Conservation (phyloP, 2,888 invertebrate genomes). For the Pelosia muscerda region DNA sequence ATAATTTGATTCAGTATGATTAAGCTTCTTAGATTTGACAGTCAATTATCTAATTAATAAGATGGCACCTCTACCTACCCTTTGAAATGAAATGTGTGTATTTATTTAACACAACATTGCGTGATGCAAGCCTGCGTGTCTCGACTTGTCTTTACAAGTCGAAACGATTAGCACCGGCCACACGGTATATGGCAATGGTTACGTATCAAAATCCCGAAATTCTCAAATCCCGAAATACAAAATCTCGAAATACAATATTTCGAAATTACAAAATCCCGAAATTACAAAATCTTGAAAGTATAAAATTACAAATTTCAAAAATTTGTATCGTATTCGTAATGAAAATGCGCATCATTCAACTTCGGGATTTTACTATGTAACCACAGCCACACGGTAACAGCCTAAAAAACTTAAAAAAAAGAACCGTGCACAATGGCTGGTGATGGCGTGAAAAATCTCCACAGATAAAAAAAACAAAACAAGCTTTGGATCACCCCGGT, state of each 20-base stretch:
- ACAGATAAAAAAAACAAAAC: slow-evolving; percentile 76
- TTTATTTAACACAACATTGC: slow-evolving; percentile 40
- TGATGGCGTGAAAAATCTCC: slow-evolving; percentile 75
- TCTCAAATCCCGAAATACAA: too few species aligned
- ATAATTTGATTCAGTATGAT: background rate
- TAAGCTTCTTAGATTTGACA: background rate
- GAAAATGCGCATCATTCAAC: too few species aligned
- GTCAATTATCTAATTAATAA: background rate
- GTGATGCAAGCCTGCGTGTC: slow-evolving; percentile 75
- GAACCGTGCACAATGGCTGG: slow-evolving; percentile 67
- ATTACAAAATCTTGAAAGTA: too few species aligned
- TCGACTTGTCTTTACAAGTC: slow-evolving; percentile 77
- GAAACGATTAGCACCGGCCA: slow-evolving; percentile 65
- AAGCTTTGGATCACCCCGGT: slow-evolving; percentile 52
- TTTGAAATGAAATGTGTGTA: slow-evolving; percentile 16
- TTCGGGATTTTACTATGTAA: too few species aligned
- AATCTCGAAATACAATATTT: too few species aligned
- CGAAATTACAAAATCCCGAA: too few species aligned
- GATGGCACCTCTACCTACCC: slow-evolving; percentile 25
- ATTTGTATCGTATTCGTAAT: too few species aligned
- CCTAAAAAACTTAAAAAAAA: slow-evolving; percentile 59
- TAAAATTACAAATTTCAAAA: too few species aligned
- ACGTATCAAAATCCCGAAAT: too few species aligned
- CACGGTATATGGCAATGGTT: too few species aligned
- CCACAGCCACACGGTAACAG: slow-evolving; percentile 23